Evolutionary conservation across 2,113 vertebrate genomes (phyloP), one percentile per base, ranked within the genome.

Genomic region (Brachyhypopomus occidentalis): DNA sequence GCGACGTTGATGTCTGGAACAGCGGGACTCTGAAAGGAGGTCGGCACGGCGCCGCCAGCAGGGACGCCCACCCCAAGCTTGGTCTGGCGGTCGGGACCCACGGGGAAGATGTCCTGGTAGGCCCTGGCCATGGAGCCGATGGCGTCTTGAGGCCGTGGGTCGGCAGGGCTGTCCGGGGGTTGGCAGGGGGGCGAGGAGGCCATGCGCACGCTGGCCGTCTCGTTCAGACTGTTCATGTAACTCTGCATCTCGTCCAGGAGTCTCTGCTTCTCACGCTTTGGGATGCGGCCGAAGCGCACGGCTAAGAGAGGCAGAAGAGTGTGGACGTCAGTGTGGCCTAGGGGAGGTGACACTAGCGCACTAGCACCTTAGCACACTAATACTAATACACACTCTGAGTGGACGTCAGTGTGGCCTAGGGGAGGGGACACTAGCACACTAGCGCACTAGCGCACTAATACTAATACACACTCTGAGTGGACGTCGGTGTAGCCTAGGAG

Each of bases 231-330:
- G 86, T 93, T 94, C 92, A 95, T 93, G 89, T 94, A 94, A 89
- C 91, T 94, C 88, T 94, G 93, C 92, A 95, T 94, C 85, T 95
- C 94, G 41, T 95, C 94, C 85, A 95, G 84, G 52, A 95, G 92
- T 75, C 94, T 89, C 86, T 94, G 94, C 85, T 95, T 95, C 86
- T 95, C 94, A 75, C 94, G 90, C 80, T 95, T 95, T 2, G 94
- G 93, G 85, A 95, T 95, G 23, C 94, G 93, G 20, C 94, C 94
- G 72, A 95, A 95, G 78, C 94, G 93, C 17, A 95, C 94, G 83
- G 94, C 94, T 95, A 67, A 6, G n/a, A 69, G 75, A 78, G 79
- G 88, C 63, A 79, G 81, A 30, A 12, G 85, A 56, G 16, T 14
- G 67, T 16, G 22, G 30, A 30, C 12, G 19, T 58, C 4, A 25